Conservation (phyloP, 2,113 vertebrate species). For the Bos javanicus region DNA sequence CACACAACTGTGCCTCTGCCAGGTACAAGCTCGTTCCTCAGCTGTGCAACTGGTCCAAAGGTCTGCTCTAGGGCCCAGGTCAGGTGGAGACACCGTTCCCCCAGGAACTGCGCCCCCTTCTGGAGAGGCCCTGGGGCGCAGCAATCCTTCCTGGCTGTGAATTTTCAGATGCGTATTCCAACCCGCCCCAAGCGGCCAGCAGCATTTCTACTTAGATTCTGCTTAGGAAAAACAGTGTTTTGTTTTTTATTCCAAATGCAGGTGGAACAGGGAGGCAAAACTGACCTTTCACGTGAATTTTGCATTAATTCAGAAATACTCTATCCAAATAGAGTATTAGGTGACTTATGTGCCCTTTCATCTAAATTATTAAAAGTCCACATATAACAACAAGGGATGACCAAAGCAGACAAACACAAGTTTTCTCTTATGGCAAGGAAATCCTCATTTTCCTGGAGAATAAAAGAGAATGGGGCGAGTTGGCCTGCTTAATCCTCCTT, state of each 20-base stretch:
- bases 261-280: neutral
- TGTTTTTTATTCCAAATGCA: neutral
- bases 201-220: neutral
- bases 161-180: neutral
- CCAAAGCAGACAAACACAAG: neutral
- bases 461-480: neutral
- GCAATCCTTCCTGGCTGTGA: neutral
- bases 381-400: neutral
- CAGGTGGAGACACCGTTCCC: neutral
- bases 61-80: neutral
- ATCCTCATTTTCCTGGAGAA: neutral
- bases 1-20: too few relatives aligned
- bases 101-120: neutral
- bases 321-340: neutral
- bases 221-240: neutral
- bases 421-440: neutral
- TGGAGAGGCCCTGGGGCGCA: too few relatives aligned
- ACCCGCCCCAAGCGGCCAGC: neutral
- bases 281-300: neutral
- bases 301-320: neutral
- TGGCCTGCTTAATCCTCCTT: neutral
- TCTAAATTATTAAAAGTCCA: neutral
- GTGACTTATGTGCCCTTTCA: neutral
- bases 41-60: too few relatives aligned
- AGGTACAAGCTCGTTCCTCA: fast-evolving